phyloP scores from a whole-genome alignment of 2,888 invertebrate species.

The Drosophila buzzatii region DNA sequence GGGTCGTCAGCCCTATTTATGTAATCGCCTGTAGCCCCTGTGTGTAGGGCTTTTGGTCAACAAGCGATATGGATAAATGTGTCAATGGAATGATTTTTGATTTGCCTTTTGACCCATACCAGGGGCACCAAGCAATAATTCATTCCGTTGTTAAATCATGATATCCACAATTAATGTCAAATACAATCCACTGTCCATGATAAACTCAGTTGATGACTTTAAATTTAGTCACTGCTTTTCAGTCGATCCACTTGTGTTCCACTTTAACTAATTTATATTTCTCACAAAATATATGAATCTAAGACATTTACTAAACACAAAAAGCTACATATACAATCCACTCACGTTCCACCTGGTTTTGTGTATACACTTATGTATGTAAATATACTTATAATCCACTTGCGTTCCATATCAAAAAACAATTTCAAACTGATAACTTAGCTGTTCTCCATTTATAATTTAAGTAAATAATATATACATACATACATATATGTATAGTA shows the following conservation, averaged over 20 bases:
- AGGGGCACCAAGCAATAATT: conserved; percentile 5
- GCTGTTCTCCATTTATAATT: background rate
- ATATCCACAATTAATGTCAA: background rate
- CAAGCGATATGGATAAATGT: conserved; percentile 45
- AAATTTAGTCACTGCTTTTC: no score
- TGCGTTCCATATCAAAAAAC: background rate
- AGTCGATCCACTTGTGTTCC: background rate
- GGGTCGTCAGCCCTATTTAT: conserved; percentile 75
- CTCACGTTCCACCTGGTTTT: background rate
- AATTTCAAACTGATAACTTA: background rate
- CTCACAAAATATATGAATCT: background rate
- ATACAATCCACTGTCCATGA: background rate
- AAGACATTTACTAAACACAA: background rate
- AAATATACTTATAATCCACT: no score
- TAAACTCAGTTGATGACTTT: background rate
- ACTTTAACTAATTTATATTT: background rate
- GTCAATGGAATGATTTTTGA: conserved; percentile 59
- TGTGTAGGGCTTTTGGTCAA: conserved; percentile 55
- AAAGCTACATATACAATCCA: background rate
- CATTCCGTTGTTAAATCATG: background rate
- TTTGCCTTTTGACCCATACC: conserved; percentile 23
- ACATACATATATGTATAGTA: background rate
- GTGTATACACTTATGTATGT: no score
- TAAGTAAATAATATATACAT: conserved; percentile 2
- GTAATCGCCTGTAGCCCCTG: conserved; percentile 31